phyloP scores from a whole-genome alignment of 2,113 vertebrate genomes.

The Shinisaurus crocodilurus region DNA sequence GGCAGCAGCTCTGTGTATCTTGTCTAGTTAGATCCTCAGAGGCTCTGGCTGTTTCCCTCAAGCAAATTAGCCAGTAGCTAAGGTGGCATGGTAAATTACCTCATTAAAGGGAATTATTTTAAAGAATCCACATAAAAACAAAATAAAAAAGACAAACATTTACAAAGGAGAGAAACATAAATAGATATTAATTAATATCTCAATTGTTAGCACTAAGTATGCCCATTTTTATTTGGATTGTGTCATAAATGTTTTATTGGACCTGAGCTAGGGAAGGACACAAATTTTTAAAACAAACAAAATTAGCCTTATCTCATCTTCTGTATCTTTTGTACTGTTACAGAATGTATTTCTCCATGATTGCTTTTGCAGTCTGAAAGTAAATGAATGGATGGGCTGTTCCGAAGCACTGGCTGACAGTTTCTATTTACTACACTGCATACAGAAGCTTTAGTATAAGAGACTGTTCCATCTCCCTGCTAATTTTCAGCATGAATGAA shows the following conservation, averaged over 20 bases:
- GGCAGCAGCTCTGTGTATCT: not conserved
- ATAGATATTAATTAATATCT: not conserved
- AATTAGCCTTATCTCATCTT: not conserved
- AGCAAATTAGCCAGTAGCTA: not conserved
- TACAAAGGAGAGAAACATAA: not conserved
- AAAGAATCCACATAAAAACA: not conserved
- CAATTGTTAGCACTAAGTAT: not conserved
- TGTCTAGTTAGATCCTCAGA: not conserved
- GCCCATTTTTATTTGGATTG: not conserved
- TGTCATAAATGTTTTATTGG: not conserved
- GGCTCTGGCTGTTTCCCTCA: not conserved
- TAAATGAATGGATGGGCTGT: not conserved
- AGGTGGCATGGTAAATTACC: not conserved
- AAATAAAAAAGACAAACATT: not conserved
- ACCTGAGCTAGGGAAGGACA: not conserved
- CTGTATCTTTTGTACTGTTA: not conserved
- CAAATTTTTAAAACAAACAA: not conserved
- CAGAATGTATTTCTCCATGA: not conserved
- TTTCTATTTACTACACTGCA: not conserved
- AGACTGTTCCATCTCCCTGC: not conserved
- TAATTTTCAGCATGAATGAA: conserved; percentile 9
- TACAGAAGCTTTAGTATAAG: not conserved
- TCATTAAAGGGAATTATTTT: not conserved
- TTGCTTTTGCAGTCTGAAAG: not conserved
- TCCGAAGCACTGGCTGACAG: not conserved